Conservation (phyloP, 2,797 vertebrate species). For the Sitta carolinensis region DNA sequence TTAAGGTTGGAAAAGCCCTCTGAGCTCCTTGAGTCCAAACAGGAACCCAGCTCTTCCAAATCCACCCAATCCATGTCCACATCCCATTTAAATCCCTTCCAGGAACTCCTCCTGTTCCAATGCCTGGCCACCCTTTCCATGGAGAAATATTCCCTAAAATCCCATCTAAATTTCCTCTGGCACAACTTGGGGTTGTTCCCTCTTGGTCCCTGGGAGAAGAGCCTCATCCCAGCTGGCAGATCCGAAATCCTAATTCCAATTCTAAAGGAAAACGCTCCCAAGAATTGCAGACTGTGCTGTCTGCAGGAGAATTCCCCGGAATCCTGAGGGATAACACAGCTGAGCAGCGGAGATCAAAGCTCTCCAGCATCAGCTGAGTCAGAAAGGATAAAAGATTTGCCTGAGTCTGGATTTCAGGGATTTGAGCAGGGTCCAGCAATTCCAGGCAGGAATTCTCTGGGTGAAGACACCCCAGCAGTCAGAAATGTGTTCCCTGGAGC, state of each 20-base stretch:
- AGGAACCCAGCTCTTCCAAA: background rate
- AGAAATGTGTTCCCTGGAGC: background rate
- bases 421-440: background rate
- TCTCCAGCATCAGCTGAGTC: background rate
- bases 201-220: background rate
- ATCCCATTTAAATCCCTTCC: background rate
- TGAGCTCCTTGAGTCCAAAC: background rate
- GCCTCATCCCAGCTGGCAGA: too few relatives aligned
- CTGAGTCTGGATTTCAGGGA: background rate
- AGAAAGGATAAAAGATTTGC: background rate
- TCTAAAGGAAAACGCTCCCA: background rate
- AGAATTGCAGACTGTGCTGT: accelerated
- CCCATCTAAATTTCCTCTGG: background rate
- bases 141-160: background rate
- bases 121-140: too few relatives aligned
- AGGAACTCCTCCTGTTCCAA: background rate
- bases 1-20: background rate
- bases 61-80: background rate
- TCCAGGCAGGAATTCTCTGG: background rate
- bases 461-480: background rate
- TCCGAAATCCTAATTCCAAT: too few relatives aligned
- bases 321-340: too few relatives aligned
- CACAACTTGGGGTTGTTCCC: background rate
- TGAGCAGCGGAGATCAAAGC: background rate
- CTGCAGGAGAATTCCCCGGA: background rate